Evolutionary conservation across 2,113 vertebrate species (phyloP).

Genomic region (Nibea albiflora): DNA sequence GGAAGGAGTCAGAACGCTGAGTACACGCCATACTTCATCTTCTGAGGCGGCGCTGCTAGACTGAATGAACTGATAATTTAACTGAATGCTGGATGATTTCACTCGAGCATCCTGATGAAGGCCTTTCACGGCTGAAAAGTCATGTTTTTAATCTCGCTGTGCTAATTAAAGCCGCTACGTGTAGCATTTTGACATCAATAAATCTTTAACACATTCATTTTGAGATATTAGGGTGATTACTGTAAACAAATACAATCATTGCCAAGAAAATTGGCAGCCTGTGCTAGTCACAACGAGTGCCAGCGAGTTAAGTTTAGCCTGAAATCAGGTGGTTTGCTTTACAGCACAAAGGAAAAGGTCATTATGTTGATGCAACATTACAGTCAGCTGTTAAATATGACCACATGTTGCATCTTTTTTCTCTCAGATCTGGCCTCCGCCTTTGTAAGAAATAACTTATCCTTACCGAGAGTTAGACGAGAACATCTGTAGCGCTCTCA

Average conservation of each 20-base stretch:
- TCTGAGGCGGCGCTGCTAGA: constrained; percentile 35
- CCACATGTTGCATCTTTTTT: not conserved
- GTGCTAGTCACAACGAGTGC: constrained; percentile 29
- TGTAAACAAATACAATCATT: constrained; percentile 61
- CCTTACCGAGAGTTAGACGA: not conserved
- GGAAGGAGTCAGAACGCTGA: constrained; percentile 52
- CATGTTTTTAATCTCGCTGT: constrained; percentile 59
- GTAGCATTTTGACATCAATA: constrained; percentile 61
- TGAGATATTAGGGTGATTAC: constrained; percentile 64
- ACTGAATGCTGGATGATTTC: constrained; percentile 65
- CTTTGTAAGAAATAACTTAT: too few species aligned
- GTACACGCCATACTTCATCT: constrained; percentile 52
- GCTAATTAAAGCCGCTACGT: constrained; percentile 59
- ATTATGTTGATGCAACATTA: not conserved
- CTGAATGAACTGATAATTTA: constrained; percentile 57
- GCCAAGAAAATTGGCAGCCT: constrained; percentile 51
- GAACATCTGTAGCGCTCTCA: not conserved
- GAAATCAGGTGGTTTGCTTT: not conserved
- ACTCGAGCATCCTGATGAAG: constrained; percentile 42
- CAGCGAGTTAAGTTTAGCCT: not conserved
- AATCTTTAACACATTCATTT: constrained; percentile 46
- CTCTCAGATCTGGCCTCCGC: too few species aligned
- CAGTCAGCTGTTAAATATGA: not conserved
- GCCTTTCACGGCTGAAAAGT: constrained; percentile 61
- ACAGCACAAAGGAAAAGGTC: not conserved